These are phyloP conservation scores for Ophion costatus DNA, from an alignment of 2,888 invertebrate species.

Conservation along the genomic window DNA sequence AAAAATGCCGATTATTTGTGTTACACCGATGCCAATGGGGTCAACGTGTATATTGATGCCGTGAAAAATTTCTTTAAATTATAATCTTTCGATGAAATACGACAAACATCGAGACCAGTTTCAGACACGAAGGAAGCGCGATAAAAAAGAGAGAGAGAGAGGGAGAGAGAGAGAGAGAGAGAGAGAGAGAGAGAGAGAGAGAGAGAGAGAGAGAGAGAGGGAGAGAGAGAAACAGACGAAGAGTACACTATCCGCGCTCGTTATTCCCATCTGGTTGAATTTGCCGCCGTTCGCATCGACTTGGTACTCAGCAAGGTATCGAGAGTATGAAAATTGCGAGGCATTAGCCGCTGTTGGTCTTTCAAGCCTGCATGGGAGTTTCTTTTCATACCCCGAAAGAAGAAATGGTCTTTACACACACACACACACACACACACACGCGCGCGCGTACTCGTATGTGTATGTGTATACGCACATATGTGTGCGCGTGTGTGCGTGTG, in stretches of 20 bases:
- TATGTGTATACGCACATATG: too few species aligned
- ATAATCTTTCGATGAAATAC: conserved; percentile 47
- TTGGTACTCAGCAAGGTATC: conserved; percentile 40
- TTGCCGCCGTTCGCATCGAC: conserved; percentile 25
- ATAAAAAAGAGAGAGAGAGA: neutral
- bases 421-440: too few species aligned
- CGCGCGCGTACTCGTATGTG: too few species aligned
- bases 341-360: conserved; percentile 60
- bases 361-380: conserved; percentile 25
- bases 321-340: conserved; percentile 64
- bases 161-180: neutral
- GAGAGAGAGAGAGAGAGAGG: conserved; percentile 15
- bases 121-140: neutral
- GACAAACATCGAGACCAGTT: conserved; percentile 31
- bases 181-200: neutral
- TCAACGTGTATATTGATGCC: conserved; percentile 39
- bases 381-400: conserved; percentile 48
- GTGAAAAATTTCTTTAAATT: conserved; percentile 43
- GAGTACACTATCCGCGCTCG: conserved; percentile 26
- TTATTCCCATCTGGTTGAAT: conserved; percentile 45
- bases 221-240: neutral
- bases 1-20: conserved; percentile 48
- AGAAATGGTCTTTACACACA: conserved; percentile 1
- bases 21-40: conserved; percentile 20
- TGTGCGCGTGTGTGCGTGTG: too few species aligned